Evolutionary conservation across 2,888 invertebrate species (phyloP), one percentile per base, ranked within the genome.

Genomic region (Acrobeloides nanus): DNA sequence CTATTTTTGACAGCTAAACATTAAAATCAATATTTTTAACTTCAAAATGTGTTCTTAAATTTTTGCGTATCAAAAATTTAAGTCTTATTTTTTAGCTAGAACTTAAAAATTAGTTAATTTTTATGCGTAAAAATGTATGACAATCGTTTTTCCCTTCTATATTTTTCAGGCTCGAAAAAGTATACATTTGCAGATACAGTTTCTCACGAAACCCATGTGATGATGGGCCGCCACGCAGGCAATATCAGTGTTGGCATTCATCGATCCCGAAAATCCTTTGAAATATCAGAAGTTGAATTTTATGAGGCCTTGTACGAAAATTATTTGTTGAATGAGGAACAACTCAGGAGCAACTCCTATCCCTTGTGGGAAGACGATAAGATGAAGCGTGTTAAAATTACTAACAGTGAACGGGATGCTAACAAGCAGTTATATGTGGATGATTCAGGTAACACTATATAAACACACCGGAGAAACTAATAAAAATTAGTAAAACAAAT

Each of bases 261-360:
- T n/a, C 38, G 48, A 15, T 23, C 38, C n/a, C 25, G 24, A n/a
- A n/a, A n/a, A n/a, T n/a, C n/a, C n/a, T n/a, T n/a, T n/a, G n/a
- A n/a, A n/a, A n/a, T n/a, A n/a, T n/a, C 47, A 7, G 53, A 57
- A 18, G 46, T 45, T 2, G 53, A 56, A 25, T 51, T 67, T 3
- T 53, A 61, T 38, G 34, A 37, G 7, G 40, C 42, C 1, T 46
- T 68, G 6, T 27, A 38, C 3, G 46, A 46, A 6, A 43, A 55
- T 17, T 63, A 59, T 38, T 27, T 60, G 23, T 35, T 66, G 38
- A 56, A 53, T 7, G 35, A 47, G 6, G 59, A 61, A 12, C 61
- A 63, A 26, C 40, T 70, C 10, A 37, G 45, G 41, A 25, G 55
- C 48, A 50, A 55, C 38, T 57, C 62, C 3, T 68, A 62, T 50